These are phyloP conservation scores for Dipodomys stephensi DNA, from an alignment of 2,113 vertebrate species.

Conservation along the genomic window DNA sequence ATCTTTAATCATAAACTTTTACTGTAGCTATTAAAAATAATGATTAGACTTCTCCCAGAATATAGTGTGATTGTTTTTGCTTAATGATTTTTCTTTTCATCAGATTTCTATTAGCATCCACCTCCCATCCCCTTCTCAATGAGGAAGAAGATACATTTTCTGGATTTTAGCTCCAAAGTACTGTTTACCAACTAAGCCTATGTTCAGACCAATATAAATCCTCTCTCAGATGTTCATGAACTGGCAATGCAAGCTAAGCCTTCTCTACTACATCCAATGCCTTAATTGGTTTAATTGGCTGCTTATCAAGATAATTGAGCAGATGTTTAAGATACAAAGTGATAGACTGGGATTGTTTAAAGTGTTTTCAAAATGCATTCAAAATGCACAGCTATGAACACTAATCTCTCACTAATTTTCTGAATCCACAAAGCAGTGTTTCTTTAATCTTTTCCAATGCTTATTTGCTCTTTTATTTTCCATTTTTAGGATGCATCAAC, in stretches of 20 bases:
- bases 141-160: not conserved
- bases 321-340: slow-evolving; percentile 51
- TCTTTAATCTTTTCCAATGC: not conserved
- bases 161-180: not conserved
- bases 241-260: not conserved
- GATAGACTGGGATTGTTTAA: slow-evolving; percentile 34
- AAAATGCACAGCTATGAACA: slow-evolving; percentile 26
- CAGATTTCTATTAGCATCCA: too few relatives aligned
- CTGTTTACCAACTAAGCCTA: not conserved
- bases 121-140: too few relatives aligned
- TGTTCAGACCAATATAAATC: not conserved
- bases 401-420: not conserved
- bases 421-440: not conserved
- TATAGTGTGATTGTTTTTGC: too few relatives aligned
- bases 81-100: too few relatives aligned
- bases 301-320: slow-evolving; percentile 12
- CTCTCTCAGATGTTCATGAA: not conserved
- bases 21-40: not conserved
- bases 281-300: slow-evolving; percentile 24
- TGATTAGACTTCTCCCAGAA: too few relatives aligned
- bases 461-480: too few relatives aligned
- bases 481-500: too few relatives aligned
- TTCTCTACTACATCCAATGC: not conserved
- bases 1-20: not conserved
- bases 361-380: slow-evolving; percentile 37